These are phyloP conservation scores for Theonella swinhoei DNA, from an alignment of 37 sponge, comb jelly and placozoan species.

Conservation along the genomic window DNA sequence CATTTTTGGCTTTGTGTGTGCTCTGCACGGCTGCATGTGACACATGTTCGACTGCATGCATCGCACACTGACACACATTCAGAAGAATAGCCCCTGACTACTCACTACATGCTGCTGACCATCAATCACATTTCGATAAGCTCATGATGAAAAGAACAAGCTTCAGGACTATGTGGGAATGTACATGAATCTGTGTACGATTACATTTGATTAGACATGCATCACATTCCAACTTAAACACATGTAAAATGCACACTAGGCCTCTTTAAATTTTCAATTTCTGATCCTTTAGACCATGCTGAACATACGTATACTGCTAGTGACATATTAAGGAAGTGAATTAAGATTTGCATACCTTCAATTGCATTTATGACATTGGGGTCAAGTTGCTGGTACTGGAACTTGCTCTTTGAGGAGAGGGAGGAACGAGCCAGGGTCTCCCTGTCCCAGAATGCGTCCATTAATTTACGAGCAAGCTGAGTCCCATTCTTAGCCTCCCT, in stretches of 20 bases:
- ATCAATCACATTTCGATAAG: not conserved
- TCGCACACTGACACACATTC: not conserved
- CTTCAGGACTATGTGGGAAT: not conserved
- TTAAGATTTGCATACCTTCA: slow-evolving; percentile 60
- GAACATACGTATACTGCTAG: too few species aligned
- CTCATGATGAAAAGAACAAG: not conserved
- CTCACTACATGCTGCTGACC: not conserved
- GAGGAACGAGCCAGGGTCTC: slow-evolving; percentile 53
- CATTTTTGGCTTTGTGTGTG: not conserved
- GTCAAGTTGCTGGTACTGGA: slow-evolving; percentile 61
- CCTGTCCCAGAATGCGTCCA: slow-evolving; percentile 65
- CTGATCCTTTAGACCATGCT: too few species aligned
- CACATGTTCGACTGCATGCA: not conserved
- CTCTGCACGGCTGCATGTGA: not conserved
- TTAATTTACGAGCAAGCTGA: slow-evolving; percentile 59
- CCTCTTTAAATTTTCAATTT: too few species aligned
- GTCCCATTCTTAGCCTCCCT: slow-evolving; percentile 50
- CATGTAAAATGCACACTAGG: too few species aligned
- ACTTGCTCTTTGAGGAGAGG: slow-evolving; percentile 47
- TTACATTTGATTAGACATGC: not conserved
- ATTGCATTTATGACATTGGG: slow-evolving; percentile 53
- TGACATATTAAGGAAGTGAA: too few species aligned
- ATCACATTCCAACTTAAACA: not conserved
- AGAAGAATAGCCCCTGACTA: not conserved
- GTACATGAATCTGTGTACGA: not conserved